These are phyloP conservation scores for Paedocypris sp. DNA, from an alignment of 2,113 vertebrate genomes.

Conservation along the genomic window DNA sequence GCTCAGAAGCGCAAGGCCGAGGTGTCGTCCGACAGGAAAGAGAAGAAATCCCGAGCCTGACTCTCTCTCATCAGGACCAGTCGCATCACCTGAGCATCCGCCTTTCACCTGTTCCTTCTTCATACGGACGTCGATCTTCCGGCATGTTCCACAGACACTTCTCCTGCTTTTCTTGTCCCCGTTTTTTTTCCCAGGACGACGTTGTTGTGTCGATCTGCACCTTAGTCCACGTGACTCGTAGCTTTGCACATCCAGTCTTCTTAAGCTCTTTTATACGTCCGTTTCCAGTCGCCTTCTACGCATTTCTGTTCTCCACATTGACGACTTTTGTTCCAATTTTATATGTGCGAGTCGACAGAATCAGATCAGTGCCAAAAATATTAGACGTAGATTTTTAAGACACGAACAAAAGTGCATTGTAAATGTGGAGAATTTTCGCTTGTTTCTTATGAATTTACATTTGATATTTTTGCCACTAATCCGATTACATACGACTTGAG, in stretches of 20 bases:
- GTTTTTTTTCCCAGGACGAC: slow-evolving; percentile 9
- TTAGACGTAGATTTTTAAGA: no score
- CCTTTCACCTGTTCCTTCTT: neutral
- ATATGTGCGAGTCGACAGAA: slow-evolving; percentile 20
- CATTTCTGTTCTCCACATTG: no score
- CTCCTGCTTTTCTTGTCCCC: neutral
- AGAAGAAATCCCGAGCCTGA: slow-evolving; percentile 77
- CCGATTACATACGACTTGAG: no score
- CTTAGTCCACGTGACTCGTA: slow-evolving; percentile 23
- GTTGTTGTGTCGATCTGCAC: slow-evolving; percentile 13
- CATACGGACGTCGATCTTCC: neutral
- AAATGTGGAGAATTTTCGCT: no score
- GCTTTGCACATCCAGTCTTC: slow-evolving; percentile 32
- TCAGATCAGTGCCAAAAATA: no score
- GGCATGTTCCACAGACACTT: neutral
- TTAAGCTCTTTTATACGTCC: slow-evolving; percentile 19
- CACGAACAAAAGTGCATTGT: no score
- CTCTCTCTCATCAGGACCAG: slow-evolving; percentile 4
- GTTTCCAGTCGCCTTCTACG: no score
- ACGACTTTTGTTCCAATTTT: no score
- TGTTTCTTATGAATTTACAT: no score
- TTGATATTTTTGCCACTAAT: no score
- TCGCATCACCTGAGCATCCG: neutral
- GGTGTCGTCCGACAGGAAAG: slow-evolving; percentile 67
- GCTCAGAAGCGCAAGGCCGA: slow-evolving; percentile 79